Conservation (phyloP, 1,140 invertebrate species). For the Prorops nasuta region DNA sequence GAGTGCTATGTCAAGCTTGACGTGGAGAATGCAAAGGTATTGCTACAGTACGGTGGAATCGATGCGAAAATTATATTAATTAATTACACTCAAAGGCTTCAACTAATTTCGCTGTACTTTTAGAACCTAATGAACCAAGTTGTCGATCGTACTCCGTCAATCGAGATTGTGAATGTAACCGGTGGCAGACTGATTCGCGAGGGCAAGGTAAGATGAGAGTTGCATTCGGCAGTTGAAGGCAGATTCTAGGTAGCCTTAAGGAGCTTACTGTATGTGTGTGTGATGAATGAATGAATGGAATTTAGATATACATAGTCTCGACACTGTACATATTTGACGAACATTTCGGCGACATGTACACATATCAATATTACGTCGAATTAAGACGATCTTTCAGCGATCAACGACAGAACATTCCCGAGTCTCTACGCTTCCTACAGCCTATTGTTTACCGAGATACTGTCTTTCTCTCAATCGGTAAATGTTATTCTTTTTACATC, state of each 20-base stretch:
- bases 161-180: constrained; percentile 92
- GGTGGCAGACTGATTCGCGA: constrained; percentile 95
- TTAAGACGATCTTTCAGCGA: constrained; percentile 27
- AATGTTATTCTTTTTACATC: too few relatives aligned
- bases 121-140: constrained; percentile 88
- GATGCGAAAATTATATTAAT: too few relatives aligned
- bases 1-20: constrained; percentile 75
- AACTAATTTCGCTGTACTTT: constrained; percentile 44
- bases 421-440: too few relatives aligned
- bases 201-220: constrained; percentile 87
- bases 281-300: constrained; percentile 27
- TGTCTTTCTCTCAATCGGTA: too few relatives aligned
- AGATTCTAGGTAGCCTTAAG: too few relatives aligned
- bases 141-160: constrained; percentile 85
- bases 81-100: too few relatives aligned
- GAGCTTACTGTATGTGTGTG: too few relatives aligned
- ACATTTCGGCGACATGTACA: neutral
- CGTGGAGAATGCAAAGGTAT: constrained; percentile 78
- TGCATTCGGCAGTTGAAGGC: too few relatives aligned
- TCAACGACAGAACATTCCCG: constrained; percentile 20
- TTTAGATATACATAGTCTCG: constrained; percentile 27
- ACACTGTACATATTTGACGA: constrained; percentile 17
- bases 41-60: constrained; percentile 23
- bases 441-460: too few relatives aligned
- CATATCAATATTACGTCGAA: constrained; percentile 4